These are phyloP conservation scores for Pseudotriccus pelzelni DNA, from an alignment of 2,797 vertebrate species.

Conservation along the genomic window DNA sequence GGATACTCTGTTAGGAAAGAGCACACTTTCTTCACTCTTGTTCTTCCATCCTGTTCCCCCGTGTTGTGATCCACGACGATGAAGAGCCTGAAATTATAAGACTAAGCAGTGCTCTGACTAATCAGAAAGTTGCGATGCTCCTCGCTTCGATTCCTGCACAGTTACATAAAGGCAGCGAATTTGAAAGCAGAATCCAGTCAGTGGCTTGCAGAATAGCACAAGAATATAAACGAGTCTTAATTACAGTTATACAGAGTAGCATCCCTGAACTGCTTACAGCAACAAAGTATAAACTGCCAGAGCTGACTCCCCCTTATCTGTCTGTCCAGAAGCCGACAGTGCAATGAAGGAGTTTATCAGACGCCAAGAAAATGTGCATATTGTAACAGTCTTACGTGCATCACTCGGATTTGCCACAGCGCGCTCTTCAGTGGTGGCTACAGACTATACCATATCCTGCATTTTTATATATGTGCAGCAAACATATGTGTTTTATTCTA, in stretches of 20 bases:
- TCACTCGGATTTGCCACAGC: neutral
- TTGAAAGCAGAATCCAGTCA: neutral
- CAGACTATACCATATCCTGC: neutral
- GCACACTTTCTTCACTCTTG: neutral
- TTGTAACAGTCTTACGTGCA: neutral
- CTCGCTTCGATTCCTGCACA: neutral
- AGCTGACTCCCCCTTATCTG: neutral
- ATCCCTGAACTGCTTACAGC: neutral
- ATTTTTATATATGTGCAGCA: neutral
- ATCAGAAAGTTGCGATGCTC: neutral
- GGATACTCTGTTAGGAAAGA: neutral
- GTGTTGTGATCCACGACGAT: neutral
- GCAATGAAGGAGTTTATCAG: neutral
- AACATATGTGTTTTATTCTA: neutral
- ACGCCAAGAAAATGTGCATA: neutral
- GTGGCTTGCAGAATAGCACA: neutral
- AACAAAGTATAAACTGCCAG: neutral
- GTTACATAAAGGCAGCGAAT: neutral
- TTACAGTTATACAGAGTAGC: neutral
- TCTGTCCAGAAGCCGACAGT: neutral
- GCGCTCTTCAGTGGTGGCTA: neutral
- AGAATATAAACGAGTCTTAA: neutral
- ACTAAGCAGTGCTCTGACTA: neutral
- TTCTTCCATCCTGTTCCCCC: accelerated
- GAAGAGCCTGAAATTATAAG: neutral